These are phyloP conservation scores for Spheniscus mendiculus DNA, from an alignment of 2,113 vertebrate genomes.

Conservation along the genomic window DNA sequence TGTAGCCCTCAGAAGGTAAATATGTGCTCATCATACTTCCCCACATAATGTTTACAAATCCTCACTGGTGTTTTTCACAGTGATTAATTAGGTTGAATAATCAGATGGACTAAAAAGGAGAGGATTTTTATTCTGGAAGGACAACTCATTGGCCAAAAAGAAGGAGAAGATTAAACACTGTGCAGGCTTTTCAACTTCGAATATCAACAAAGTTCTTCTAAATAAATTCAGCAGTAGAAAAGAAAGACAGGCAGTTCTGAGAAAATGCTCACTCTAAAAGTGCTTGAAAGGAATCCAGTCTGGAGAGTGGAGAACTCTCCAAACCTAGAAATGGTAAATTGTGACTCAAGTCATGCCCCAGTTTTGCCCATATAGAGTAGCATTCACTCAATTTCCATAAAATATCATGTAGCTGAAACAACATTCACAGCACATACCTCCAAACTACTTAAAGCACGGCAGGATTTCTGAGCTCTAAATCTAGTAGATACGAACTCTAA, in stretches of 20 bases:
- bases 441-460: background rate
- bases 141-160: background rate
- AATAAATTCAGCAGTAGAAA: constrained; percentile 56
- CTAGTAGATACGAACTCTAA: background rate
- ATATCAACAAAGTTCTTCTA: constrained; percentile 66
- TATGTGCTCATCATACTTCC: constrained; percentile 4
- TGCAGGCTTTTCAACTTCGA: constrained; percentile 28
- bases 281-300: constrained; percentile 6
- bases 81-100: constrained; percentile 52
- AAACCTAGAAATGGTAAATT: background rate
- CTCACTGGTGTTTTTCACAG: constrained; percentile 7
- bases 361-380: background rate
- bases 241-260: background rate
- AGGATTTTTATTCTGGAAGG: constrained; percentile 54
- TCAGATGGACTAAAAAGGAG: constrained; percentile 56
- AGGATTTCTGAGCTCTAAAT: background rate
- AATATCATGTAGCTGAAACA: background rate
- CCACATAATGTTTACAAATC: constrained; percentile 8
- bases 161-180: constrained; percentile 38
- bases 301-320: background rate
- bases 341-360: background rate
- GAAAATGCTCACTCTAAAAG: constrained; percentile 32
- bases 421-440: background rate
- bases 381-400: background rate
- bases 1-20: constrained; percentile 6